Conservation (phyloP, 2,797 vertebrate species). For the Mycteria americana region DNA sequence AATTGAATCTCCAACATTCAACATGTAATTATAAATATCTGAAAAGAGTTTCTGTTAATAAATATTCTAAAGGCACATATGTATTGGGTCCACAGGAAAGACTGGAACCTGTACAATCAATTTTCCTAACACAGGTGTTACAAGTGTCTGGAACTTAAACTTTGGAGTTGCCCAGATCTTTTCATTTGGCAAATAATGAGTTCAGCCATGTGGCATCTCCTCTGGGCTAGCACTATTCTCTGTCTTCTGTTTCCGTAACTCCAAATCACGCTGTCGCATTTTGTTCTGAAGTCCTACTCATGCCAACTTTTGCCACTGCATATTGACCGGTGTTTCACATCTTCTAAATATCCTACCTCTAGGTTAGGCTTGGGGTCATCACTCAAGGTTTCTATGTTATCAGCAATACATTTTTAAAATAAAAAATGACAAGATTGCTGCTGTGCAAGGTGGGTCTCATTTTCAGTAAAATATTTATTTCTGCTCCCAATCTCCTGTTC, state of each 20-base stretch:
- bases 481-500: background rate
- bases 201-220: background rate
- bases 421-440: background rate
- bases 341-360: background rate
- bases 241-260: background rate
- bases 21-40: background rate
- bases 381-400: background rate
- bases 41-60: background rate
- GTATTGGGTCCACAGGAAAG: background rate
- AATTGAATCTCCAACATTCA: background rate
- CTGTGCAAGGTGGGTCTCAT: background rate
- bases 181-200: background rate
- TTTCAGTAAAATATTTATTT: background rate
- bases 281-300: background rate
- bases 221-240: background rate
- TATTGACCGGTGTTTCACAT: background rate
- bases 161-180: background rate
- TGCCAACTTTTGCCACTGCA: background rate
- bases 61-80: background rate
- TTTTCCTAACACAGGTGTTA: background rate
- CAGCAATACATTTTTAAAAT: background rate
- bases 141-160: background rate
- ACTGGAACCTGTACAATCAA: background rate
- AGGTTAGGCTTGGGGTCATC: background rate
- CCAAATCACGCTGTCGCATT: background rate